Percentiles rank a stretch among this genome's conserved stretches.
Conservation (phyloP, 2,113 vertebrate genomes). For the Galeopterus variegatus region DNA sequence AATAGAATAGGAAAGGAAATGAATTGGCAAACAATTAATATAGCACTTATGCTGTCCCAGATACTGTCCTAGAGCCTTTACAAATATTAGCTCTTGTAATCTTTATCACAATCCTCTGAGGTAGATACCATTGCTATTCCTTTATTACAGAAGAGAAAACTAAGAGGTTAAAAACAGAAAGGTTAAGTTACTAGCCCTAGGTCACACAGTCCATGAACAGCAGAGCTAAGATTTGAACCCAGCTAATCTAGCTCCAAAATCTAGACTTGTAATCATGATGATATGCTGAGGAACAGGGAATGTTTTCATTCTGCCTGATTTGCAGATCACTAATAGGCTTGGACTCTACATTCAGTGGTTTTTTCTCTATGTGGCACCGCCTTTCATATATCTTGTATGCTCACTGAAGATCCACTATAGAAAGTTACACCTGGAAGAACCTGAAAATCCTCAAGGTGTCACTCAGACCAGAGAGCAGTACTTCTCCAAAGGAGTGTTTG, state of each 20-base stretch:
- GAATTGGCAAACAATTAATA: not conserved
- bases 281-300: not conserved
- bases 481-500: conserved; percentile 78
- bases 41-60: not conserved
- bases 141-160: not conserved
- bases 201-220: not conserved
- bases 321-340: not conserved
- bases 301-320: not conserved
- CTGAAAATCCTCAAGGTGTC: conserved; percentile 70
- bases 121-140: not conserved
- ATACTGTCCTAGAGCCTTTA: not conserved
- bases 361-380: not conserved
- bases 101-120: not conserved
- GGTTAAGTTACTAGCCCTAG: not conserved
- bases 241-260: not conserved
- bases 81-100: conserved; percentile 32
- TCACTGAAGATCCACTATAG: not conserved
- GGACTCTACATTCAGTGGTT: not conserved
- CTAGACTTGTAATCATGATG: not conserved
- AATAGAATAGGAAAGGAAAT: not conserved
- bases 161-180: not conserved
- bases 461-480: conserved; percentile 80
- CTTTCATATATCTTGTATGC: not conserved
- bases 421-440: conserved; percentile 69
- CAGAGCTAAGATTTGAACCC: not conserved